A percentile compares a stretch with the other conserved stretches of the same genome.
These are phyloP conservation scores for Myrmecobius fasciatus DNA, from an alignment of 2,113 vertebrate species.

Conservation along the genomic window DNA sequence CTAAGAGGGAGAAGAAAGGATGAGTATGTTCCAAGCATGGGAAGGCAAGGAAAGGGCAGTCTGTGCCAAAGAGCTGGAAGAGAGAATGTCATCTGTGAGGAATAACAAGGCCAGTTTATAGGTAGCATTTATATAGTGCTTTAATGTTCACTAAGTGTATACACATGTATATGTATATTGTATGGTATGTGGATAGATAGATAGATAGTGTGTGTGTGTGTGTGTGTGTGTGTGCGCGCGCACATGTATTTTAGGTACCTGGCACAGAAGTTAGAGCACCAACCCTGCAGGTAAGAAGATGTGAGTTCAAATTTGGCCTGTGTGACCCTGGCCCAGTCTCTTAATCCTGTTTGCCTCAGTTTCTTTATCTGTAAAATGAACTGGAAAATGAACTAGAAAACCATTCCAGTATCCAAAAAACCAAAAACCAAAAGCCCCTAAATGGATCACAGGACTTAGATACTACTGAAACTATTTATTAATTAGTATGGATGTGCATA, in stretches of 20 bases:
- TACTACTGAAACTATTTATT: background rate
- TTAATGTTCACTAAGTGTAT: too few relatives aligned
- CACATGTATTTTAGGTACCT: background rate
- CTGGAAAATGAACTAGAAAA: background rate
- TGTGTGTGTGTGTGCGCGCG: background rate
- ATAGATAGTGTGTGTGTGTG: too few relatives aligned
- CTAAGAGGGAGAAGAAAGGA: background rate
- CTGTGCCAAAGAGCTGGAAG: too few relatives aligned
- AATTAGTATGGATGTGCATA: background rate
- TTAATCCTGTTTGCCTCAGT: background rate
- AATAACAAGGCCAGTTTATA: background rate
- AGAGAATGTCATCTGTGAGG: too few relatives aligned
- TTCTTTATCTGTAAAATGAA: background rate
- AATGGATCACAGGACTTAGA: too few relatives aligned
- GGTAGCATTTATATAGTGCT: background rate
- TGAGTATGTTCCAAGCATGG: too few relatives aligned
- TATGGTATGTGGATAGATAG: too few relatives aligned
- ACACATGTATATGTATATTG: too few relatives aligned
- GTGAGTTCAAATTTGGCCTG: background rate
- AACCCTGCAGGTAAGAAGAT: background rate
- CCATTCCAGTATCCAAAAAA: background rate
- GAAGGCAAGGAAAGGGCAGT: too few relatives aligned
- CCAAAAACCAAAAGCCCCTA: too few relatives aligned
- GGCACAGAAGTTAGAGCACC: background rate
- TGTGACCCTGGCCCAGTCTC: background rate